These are phyloP conservation scores for Drosophila sordidula DNA, from an alignment of 2,888 invertebrate species.

Conservation along the genomic window DNA sequence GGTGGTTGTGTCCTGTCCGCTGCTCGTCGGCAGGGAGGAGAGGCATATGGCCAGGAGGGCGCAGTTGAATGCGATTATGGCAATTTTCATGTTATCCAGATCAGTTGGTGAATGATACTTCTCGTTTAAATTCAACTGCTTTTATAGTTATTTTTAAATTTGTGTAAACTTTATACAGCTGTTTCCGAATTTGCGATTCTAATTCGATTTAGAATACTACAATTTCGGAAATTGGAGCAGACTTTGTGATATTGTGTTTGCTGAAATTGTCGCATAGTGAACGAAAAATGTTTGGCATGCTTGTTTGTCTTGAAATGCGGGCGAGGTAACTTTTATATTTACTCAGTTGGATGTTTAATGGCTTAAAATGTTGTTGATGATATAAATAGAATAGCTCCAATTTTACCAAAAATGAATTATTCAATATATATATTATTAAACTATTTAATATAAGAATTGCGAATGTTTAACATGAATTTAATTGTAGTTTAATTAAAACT, in stretches of 20 bases:
- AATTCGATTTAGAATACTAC: not conserved
- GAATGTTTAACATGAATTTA: no score
- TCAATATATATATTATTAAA: not conserved
- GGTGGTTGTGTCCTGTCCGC: not conserved
- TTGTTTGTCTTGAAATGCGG: not conserved
- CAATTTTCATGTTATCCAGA: constrained; percentile 21
- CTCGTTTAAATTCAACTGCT: not conserved
- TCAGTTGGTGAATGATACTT: constrained; percentile 21
- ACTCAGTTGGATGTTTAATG: not conserved
- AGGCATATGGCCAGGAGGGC: constrained; percentile 34
- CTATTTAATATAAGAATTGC: not conserved
- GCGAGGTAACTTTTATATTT: not conserved
- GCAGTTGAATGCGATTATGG: constrained; percentile 20
- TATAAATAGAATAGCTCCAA: not conserved
- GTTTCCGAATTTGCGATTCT: not conserved
- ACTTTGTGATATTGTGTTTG: not conserved
- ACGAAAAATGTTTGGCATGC: not conserved
- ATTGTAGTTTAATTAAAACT: no score
- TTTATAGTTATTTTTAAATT: constrained; percentile 16
- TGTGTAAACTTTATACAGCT: constrained; percentile 7
- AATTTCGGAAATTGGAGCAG: not conserved
- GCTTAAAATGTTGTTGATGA: no score
- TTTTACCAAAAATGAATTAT: not conserved
- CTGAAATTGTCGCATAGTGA: not conserved
- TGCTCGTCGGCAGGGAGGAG: constrained; percentile 12